Evolutionary conservation across 2,797 vertebrate genomes (phyloP), one percentile per base, ranked within the genome.

Genomic region (Manis pentadactyla): DNA sequence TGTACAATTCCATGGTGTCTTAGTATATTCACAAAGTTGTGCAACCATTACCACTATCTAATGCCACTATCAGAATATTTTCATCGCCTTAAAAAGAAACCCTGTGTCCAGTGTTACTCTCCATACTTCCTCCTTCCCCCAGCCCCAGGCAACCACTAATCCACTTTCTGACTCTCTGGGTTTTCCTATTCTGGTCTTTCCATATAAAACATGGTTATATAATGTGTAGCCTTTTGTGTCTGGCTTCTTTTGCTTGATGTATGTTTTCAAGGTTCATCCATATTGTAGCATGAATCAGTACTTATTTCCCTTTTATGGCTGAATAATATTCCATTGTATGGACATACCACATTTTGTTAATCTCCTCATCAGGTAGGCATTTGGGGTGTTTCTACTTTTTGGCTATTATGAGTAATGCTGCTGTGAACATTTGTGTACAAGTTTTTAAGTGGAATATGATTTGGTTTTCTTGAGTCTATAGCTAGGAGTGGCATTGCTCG

Each of bases 231-330:
- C 31, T 64, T 23, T n/a, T 29, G 21, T 15, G 78, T 68, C 64
- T 82, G 61, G n/a, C 53, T 90, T 92, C 73, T 92, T 95, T 73
- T 34, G 29, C 15, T 75, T 42, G 66, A 39, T n/a, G 1, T 11
- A 3, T 18, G 31, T 53, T 84, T 87, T 83, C 53, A 18, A 37
- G 39, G 13, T 63, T 34, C 39, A 59, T 85, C n/a, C n/a, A 3
- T 17, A 7, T 3, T 2, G 7, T 7, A 85, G 34, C 61, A 13
- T 0, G 7, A 2, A 46, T 51, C 27, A 15, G 42, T 27, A 19
- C 8, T 37, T 68, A 7, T 19, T 66, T 59, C 17, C 39, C 86
- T 69, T 78, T 74, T 14, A 71, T 7, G n/a, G 37, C 51, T 78
- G 85, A 34, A 53, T 63, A 25, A 9, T 34, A 64, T 59, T 66